Conservation (phyloP, 2,113 vertebrate species). For the Pituophis catenifer region DNA sequence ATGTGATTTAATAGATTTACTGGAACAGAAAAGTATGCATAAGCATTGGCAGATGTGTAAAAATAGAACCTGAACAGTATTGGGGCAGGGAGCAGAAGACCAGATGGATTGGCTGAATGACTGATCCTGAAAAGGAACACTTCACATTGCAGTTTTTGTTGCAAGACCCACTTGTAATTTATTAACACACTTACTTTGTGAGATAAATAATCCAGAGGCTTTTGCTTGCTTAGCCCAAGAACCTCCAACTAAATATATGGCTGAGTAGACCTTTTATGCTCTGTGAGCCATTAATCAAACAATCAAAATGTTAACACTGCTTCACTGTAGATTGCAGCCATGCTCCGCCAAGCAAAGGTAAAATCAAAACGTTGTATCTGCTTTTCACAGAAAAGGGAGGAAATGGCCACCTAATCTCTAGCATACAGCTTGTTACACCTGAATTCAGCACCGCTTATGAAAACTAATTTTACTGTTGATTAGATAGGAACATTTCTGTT, state of each 20-base stretch:
- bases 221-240: not conserved
- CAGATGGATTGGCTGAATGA: not conserved
- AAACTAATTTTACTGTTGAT: conserved; percentile 56
- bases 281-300: not conserved
- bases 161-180: not conserved
- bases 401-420: conserved; percentile 40
- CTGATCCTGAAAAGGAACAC: not conserved
- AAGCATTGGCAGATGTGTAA: not conserved
- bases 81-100: not conserved
- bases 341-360: not conserved
- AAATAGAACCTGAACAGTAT: not conserved
- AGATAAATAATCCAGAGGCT: not conserved
- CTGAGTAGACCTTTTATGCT: not conserved
- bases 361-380: not conserved
- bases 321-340: not conserved
- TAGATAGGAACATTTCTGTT: conserved; percentile 43
- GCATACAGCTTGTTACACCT: conserved; percentile 39
- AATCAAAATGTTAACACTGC: conserved; percentile 13
- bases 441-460: conserved; percentile 19
- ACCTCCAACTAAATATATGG: not conserved
- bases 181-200: not conserved
- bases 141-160: not conserved
- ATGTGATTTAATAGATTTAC: not conserved
- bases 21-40: not conserved
- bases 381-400: not conserved